These are phyloP conservation scores for Caenorhabditis wallacei DNA, from an alignment of 2,888 invertebrate species.

Conservation along the genomic window DNA sequence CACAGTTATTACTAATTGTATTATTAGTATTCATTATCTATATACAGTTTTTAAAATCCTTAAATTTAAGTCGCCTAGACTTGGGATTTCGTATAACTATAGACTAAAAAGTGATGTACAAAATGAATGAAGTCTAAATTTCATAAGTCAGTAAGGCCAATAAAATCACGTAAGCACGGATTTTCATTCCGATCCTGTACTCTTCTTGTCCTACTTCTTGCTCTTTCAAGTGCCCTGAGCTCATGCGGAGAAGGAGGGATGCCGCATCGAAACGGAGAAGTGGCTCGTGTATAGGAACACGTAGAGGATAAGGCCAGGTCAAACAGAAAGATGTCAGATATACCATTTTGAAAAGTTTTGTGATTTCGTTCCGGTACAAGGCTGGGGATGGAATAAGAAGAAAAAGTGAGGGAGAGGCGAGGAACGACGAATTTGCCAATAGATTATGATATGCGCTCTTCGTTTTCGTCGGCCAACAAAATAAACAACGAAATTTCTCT, in stretches of 20 bases:
- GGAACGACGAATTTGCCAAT: conserved; percentile 51
- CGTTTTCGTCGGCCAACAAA: conserved; percentile 42
- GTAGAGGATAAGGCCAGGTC: conserved; percentile 6
- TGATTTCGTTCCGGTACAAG: conserved; percentile 28
- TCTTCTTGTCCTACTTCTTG: conserved; percentile 55
- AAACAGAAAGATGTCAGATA: background rate
- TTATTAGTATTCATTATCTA: too few species aligned
- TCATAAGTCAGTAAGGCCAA: conserved; percentile 7
- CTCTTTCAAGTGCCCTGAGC: conserved; percentile 52
- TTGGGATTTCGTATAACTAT: too few species aligned
- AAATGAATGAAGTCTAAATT: too few species aligned
- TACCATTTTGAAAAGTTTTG: background rate
- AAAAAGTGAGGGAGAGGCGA: conserved; percentile 4
- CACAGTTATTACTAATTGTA: conserved; percentile 6
- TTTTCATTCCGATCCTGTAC: conserved; percentile 32
- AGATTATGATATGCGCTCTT: conserved; percentile 60
- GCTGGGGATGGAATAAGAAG: conserved; percentile 10
- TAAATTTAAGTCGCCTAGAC: too few species aligned
- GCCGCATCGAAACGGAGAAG: conserved; percentile 24
- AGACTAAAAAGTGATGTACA: too few species aligned
- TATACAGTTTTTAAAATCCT: too few species aligned
- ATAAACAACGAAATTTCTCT: conserved; percentile 36
- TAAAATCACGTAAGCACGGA: conserved; percentile 28
- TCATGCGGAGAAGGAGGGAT: conserved; percentile 40
- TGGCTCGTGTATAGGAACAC: conserved; percentile 40